phyloP scores from a whole-genome alignment of 2,797 vertebrate species.

The Streptopelia turtur region DNA sequence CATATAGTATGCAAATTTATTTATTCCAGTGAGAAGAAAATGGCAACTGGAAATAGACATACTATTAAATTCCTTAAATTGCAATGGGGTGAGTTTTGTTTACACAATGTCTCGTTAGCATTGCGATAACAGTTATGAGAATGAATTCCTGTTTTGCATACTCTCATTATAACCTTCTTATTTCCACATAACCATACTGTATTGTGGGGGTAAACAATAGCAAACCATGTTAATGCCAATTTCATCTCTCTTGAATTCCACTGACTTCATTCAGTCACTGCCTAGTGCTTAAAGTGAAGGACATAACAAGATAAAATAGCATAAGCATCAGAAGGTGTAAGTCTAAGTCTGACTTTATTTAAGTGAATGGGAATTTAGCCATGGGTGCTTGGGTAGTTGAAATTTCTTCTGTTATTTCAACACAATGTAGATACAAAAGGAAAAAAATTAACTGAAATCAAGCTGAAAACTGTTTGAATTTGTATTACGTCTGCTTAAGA shows the following conservation, averaged over 20 bases:
- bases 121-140: neutral
- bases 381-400: neutral
- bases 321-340: neutral
- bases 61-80: slow-evolving; percentile 20
- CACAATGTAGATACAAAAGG: neutral
- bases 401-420: neutral
- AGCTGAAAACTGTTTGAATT: neutral
- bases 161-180: slow-evolving; percentile 5
- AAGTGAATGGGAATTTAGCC: neutral
- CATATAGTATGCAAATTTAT: neutral
- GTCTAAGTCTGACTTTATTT: neutral
- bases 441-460: neutral
- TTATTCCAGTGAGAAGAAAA: slow-evolving; percentile 30
- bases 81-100: neutral
- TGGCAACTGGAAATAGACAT: neutral
- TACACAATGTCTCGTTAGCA: neutral
- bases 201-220: neutral
- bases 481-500: neutral
- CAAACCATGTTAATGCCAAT: neutral
- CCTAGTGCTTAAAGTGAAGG: neutral
- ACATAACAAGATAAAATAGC: neutral
- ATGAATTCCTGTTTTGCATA: neutral
- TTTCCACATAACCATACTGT: neutral
- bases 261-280: neutral
- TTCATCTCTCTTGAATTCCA: neutral